Conservation (phyloP, 2,113 vertebrate species). For the Semnornis frantzii region DNA sequence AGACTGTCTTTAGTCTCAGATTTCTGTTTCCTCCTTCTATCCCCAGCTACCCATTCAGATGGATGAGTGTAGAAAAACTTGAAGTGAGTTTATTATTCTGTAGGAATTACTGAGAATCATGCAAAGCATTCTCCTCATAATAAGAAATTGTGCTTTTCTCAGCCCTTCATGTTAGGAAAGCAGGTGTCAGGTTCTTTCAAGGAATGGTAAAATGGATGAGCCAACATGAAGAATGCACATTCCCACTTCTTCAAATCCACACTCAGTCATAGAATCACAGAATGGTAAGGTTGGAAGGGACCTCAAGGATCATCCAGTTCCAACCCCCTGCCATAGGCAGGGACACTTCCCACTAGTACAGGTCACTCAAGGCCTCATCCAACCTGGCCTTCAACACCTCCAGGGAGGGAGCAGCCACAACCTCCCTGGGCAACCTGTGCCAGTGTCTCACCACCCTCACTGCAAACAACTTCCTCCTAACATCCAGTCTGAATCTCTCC, state of each 20-base stretch:
- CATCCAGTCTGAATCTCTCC: too few species aligned
- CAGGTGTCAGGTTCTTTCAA: background rate
- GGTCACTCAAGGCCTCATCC: too few species aligned
- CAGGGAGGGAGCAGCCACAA: too few species aligned
- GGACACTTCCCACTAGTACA: too few species aligned
- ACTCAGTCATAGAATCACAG: background rate
- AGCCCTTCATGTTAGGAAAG: background rate
- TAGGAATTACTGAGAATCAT: background rate
- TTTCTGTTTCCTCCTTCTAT: background rate
- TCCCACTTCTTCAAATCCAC: background rate
- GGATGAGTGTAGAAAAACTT: background rate
- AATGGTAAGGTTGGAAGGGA: too few species aligned
- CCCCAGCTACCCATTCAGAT: background rate
- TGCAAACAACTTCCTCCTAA: too few species aligned
- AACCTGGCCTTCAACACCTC: too few species aligned
- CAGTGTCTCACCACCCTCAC: too few species aligned
- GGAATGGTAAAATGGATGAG: background rate
- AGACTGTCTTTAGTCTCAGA: background rate
- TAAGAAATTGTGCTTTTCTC: background rate
- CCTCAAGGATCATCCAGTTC: too few species aligned
- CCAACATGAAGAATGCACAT: background rate
- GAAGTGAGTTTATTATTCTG: background rate
- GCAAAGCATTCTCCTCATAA: background rate
- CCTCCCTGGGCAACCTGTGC: too few species aligned
- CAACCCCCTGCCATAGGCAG: too few species aligned